Percentiles rank a stretch among this genome's conserved stretches.
Conservation (phyloP, 1,140 invertebrate species). For the Drosophila mojavensis region DNA sequence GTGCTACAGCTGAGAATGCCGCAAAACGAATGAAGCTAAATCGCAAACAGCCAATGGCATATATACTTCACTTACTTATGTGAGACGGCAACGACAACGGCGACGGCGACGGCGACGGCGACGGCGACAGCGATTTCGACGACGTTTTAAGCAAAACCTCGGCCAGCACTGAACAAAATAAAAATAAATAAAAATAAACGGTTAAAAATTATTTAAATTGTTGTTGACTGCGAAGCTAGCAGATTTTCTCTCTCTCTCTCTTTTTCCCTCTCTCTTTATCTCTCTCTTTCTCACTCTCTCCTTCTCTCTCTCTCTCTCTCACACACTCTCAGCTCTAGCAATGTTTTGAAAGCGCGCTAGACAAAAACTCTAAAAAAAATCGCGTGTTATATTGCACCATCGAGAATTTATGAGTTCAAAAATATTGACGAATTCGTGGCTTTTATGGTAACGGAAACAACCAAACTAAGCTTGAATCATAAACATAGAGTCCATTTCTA, state of each 20-base stretch:
- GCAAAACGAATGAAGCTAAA: constrained; percentile 78
- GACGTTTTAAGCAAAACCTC: constrained; percentile 61
- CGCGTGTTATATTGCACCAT: constrained; percentile 57
- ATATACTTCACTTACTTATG: constrained; percentile 58
- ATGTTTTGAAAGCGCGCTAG: constrained; percentile 44
- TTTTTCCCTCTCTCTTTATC: constrained; percentile 24
- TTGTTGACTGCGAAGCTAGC: constrained; percentile 41
- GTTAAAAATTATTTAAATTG: constrained; percentile 75
- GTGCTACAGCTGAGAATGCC: constrained; percentile 67
- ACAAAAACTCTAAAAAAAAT: constrained; percentile 38
- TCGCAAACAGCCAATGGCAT: constrained; percentile 72
- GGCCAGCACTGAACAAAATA: constrained; percentile 38
- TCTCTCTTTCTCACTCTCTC: constrained; percentile 26
- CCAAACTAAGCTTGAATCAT: neutral
- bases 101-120: neutral
- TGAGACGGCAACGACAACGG: constrained; percentile 6
- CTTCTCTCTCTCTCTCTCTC: constrained; percentile 20
- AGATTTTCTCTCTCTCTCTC: constrained; percentile 27
- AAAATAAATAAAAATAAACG: constrained; percentile 40
- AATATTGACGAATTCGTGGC: constrained; percentile 50
- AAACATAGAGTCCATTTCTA: neutral
- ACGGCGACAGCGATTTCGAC: neutral
- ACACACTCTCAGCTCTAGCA: constrained; percentile 20
- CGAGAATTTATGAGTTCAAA: constrained; percentile 34
- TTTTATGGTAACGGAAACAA: neutral